Base-by-base conservation (phyloP, 2,797 vertebrate species). In the Rousettus madagascariensis region DNA sequence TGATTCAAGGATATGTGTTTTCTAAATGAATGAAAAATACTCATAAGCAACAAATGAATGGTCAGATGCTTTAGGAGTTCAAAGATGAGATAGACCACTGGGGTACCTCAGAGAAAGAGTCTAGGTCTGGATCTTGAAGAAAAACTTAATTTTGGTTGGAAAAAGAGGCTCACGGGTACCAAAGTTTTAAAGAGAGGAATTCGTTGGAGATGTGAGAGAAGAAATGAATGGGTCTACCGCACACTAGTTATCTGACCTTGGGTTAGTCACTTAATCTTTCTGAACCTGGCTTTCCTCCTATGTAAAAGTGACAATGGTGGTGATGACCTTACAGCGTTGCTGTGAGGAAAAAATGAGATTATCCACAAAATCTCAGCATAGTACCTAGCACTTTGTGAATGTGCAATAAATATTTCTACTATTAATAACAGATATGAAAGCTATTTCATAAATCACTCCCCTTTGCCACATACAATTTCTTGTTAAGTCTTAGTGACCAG, bases 181-280 rank as follows among this genome's bases (percentile, higher is more conserved):
- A 65, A 38, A 74, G 12, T 38, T 66, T 68, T 7, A 36, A 16
- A 43, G 83, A 12, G 46, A 80, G 46, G 30, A 61, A 24, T 10
- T 2, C 0, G 20, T 17, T 10, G 12, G n/a, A n/a, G 33, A 26
- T 16, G 3, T 22, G 59, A 59, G 38, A 17, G 0, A 1, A 30
- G 10, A 8, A 7, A 9, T 11, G 17, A 51, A 2, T 16, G 11
- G 46, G 12, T 30, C 82, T 30, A n/a, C 51, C 6, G 3, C 46
- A 36, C 3, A 22, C 19, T 15, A 46, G 55, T 20, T 86, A 33
- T 74, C n/a, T 74, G 68, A 86, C 66, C n/a, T 24, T 8, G 38
- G 22, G 36, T 20, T 30, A n/a, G 16, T 65, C 19, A 8, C 19
- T 80, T 28, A 82, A 22, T 24, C 38, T 49, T 43, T 28, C 74